Evolutionary conservation across 30 jellyfish, hydroid and myxozoan genomes (phyloP).

Genomic region (Rhopilema esculentum): DNA sequence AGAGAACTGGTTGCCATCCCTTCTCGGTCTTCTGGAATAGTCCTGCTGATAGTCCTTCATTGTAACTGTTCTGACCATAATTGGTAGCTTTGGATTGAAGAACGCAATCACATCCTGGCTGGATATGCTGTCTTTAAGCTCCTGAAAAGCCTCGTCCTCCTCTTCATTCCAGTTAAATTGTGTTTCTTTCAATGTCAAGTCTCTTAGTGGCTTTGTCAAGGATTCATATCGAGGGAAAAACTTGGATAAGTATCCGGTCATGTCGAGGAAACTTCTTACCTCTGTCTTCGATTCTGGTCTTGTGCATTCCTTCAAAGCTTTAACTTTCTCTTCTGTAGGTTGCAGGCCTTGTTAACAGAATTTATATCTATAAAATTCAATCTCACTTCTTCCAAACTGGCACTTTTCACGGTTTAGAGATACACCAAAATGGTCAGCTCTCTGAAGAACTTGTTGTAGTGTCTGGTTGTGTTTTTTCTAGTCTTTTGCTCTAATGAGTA

Average conservation of each 20-base stretch:
- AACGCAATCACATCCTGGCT: conserved; percentile 11
- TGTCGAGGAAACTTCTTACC: conserved; percentile 5
- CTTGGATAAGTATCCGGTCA: conserved; percentile 19
- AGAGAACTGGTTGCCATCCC: too few relatives aligned
- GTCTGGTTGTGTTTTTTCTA: too few relatives aligned
- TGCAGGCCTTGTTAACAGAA: conserved; percentile 5
- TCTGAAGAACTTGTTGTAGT: too few relatives aligned
- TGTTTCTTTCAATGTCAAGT: not conserved
- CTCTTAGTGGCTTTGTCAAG: not conserved
- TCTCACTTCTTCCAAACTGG: not conserved
- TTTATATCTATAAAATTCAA: conserved; percentile 10
- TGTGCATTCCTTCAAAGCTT: too few relatives aligned
- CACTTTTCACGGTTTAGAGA: not conserved
- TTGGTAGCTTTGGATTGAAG: too few relatives aligned
- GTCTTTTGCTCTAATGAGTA: not conserved
- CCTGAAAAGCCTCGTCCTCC: not conserved
- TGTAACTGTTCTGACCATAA: too few relatives aligned
- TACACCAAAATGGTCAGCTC: too few relatives aligned
- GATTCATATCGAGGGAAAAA: conserved; percentile 21
- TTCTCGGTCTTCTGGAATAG: too few relatives aligned
- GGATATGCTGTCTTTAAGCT: conserved; percentile 4
- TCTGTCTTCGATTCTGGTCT: not conserved
- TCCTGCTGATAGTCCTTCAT: too few relatives aligned
- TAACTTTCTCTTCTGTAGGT: conserved; percentile 1
- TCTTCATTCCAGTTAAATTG: not conserved